Evolutionary conservation across 2,113 vertebrate species (phyloP).

Genomic region (Amphiprion ocellaris): DNA sequence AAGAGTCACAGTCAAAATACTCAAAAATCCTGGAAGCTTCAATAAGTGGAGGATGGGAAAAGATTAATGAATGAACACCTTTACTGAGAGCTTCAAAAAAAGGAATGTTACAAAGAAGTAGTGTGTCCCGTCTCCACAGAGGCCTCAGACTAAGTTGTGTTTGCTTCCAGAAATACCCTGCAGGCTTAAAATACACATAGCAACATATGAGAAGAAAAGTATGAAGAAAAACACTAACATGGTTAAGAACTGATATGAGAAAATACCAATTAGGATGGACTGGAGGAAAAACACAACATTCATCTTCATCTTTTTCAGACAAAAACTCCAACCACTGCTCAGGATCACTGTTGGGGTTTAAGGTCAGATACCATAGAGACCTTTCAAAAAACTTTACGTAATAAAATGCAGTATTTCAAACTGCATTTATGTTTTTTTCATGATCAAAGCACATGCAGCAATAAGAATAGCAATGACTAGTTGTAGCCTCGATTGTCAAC

Average conservation of each 20-base stretch:
- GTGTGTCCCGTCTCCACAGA: constrained; percentile 43
- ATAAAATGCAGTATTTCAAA: constrained; percentile 23
- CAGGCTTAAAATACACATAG: constrained; percentile 65
- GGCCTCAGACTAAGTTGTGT: constrained; percentile 34
- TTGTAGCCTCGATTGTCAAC: not conserved
- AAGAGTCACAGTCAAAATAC: not conserved
- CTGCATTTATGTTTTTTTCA: not conserved
- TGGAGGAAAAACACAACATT: constrained; percentile 59
- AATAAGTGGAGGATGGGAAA: constrained; percentile 19
- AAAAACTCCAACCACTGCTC: not conserved
- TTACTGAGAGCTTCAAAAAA: constrained; percentile 27
- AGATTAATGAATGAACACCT: constrained; percentile 54
- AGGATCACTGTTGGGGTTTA: constrained; percentile 30
- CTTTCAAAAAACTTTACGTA: constrained; percentile 7
- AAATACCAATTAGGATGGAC: constrained; percentile 28
- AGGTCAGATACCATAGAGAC: constrained; percentile 28
- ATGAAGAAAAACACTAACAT: constrained; percentile 25
- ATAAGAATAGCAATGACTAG: constrained; percentile 20
- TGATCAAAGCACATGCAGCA: constrained; percentile 25
- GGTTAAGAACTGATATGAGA: constrained; percentile 31
- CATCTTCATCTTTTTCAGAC: constrained; percentile 55
- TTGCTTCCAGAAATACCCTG: constrained; percentile 67
- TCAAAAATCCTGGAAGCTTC: not conserved
- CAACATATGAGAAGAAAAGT: constrained; percentile 6
- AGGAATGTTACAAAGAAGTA: constrained; percentile 52